phyloP scores from a whole-genome alignment of 2,888 invertebrate species.

The Bombylius major region DNA sequence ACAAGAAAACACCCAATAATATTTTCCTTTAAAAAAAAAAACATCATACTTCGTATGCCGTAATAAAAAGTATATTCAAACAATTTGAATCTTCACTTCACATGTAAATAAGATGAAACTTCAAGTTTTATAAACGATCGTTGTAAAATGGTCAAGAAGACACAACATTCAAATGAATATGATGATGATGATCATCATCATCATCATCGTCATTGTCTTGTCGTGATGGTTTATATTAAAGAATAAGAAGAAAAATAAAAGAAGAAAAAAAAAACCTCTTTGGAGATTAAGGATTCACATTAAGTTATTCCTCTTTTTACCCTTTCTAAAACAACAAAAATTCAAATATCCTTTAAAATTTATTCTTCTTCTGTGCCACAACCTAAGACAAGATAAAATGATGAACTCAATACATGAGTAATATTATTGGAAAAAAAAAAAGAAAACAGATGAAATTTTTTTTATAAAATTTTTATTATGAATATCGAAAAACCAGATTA shows the following conservation, averaged over 20 bases:
- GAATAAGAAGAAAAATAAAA: background rate
- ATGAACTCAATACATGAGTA: constrained; percentile 4
- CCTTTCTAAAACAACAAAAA: no score
- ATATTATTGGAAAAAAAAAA: constrained; percentile 4
- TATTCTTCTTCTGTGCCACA: background rate
- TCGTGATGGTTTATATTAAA: background rate
- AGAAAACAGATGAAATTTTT: no score
- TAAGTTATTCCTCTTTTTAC: no score
- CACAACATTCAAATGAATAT: background rate
- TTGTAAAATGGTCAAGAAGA: no score
- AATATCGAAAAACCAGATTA: no score
- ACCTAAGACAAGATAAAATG: constrained; percentile 6
- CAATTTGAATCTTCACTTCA: background rate
- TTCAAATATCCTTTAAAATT: no score
- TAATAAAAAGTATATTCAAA: background rate
- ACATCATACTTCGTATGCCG: no score
- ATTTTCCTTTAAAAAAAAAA: background rate
- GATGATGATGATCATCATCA: background rate
- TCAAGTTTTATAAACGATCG: no score
- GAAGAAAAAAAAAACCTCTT: no score
- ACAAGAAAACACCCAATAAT: background rate
- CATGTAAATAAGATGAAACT: background rate
- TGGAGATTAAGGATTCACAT: no score
- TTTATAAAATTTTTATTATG: no score
- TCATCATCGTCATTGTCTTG: background rate